These are phyloP conservation scores for Lingula anatina DNA, from an alignment of 2,888 invertebrate genomes.

Conservation along the genomic window DNA sequence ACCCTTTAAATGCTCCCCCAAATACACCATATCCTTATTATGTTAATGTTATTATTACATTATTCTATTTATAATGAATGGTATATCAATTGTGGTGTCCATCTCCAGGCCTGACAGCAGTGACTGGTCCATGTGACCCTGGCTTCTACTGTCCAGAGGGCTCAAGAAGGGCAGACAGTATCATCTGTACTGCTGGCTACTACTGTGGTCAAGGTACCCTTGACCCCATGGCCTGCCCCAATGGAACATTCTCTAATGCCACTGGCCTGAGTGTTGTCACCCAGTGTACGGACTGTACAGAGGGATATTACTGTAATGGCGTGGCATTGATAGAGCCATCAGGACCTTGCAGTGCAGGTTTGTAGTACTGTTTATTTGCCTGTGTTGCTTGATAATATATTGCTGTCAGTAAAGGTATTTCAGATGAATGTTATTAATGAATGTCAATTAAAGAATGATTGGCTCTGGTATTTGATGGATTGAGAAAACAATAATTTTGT, in stretches of 20 bases:
- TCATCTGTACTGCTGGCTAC: conserved; percentile 37
- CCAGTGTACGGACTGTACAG: conserved; percentile 34
- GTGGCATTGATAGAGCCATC: conserved; percentile 30
- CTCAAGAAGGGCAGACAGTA: conserved; percentile 24
- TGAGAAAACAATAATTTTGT: no score
- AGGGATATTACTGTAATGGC: conserved; percentile 41
- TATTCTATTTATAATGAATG: no score
- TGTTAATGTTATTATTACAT: no score
- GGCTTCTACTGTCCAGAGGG: conserved; percentile 42
- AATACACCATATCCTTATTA: no score
- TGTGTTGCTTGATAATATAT: no score
- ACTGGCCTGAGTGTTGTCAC: conserved; percentile 21
- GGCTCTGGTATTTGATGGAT: no score
- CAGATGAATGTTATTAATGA: no score
- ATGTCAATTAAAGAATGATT: no score
- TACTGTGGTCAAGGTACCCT: conserved; percentile 38
- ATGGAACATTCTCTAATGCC: conserved; percentile 43
- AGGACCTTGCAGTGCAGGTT: conserved; percentile 43
- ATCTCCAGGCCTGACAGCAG: conserved; percentile 30
- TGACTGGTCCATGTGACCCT: conserved; percentile 32
- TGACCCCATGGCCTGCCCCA: conserved; percentile 34
- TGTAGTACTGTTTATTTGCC: no score
- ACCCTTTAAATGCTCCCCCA: no score
- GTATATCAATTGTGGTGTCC: conserved; percentile 2
- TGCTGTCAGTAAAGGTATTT: no score